Base-by-base conservation (phyloP, 2,113 vertebrate genomes). In the Ophthalmolycus amberensis region DNA sequence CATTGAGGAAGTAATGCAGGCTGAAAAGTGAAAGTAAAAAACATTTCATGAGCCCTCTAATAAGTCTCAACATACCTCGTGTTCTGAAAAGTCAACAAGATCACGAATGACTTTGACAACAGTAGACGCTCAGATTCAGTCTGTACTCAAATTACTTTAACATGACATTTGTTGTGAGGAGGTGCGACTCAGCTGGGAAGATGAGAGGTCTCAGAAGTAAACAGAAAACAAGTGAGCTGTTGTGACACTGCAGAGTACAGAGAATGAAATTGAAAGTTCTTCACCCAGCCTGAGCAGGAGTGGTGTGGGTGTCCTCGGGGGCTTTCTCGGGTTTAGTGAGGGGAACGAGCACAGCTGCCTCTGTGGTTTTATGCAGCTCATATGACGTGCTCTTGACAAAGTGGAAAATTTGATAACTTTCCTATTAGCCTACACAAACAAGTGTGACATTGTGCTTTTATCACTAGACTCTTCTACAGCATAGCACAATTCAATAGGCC, bases 341-440 rank as follows among this genome's bases (percentile, higher is more conserved):
- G 75, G 68, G 65, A 38, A 25, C 16, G 0, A 12, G 38, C 22
- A 12, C 29, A 56, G 29, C 81, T 60, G 63, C 14, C 6, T 38
- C 25, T 82, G 88, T 86, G 89, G 84, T 66, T 87, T 85, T 44
- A 5, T 34, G 37, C 25, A 0, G 52, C 42, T 88, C 80, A 62
- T 48, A 74, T 90, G 90, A 90, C 64, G 8, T 2, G 68, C 52
- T 84, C 58, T 68, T 81, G 15, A 22, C 71, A 15, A 52, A 75
- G 18, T 86, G 88, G 88, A 89, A 94, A 78, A 9, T 89, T 77
- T 75, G 2, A 65, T 29, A 46, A 75, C 29, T 66, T 74, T 82
- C 38, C 62, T 34, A 0, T 46, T 40, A 14, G 64, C 58, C 80
- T 3, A 75, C 78, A 71, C 75, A 85, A 72, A 81, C 58, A 85